phyloP scores from a whole-genome alignment of 2,113 vertebrate genomes.

The Cavia porcellus region DNA sequence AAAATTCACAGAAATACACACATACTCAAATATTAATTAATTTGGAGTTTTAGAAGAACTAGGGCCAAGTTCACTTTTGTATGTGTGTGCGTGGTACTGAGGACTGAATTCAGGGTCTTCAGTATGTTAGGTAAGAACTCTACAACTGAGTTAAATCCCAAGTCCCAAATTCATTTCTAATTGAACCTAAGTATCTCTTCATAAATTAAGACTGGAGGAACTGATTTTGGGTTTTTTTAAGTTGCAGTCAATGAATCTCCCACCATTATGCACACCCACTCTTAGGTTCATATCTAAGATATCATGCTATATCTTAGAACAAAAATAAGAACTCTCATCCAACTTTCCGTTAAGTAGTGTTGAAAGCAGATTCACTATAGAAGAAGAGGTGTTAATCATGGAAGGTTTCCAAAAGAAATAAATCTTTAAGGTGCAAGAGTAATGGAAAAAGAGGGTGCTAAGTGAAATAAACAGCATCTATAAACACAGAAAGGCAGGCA shows the following conservation, averaged over 20 bases:
- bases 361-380: constrained; percentile 5
- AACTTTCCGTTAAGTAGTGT: neutral
- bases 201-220: neutral
- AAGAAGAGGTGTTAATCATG: neutral
- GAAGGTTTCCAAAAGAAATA: neutral
- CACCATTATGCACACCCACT: neutral
- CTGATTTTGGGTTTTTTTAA: constrained; percentile 13
- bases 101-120: neutral
- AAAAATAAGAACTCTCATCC: neutral
- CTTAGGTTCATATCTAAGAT: neutral
- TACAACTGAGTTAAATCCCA: neutral
- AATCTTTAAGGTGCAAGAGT: neutral
- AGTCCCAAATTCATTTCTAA: neutral
- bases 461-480: neutral
- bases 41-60: neutral
- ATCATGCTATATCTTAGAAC: neutral
- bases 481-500: neutral
- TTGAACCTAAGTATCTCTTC: constrained; percentile 37
- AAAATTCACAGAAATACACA: neutral
- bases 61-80: neutral
- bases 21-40: neutral
- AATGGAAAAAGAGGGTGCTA: neutral
- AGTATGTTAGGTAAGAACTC: neutral
- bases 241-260: neutral
- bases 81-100: neutral